These are phyloP conservation scores for Psilopogon haemacephalus DNA, from an alignment of 2,113 vertebrate genomes.

Conservation along the genomic window DNA sequence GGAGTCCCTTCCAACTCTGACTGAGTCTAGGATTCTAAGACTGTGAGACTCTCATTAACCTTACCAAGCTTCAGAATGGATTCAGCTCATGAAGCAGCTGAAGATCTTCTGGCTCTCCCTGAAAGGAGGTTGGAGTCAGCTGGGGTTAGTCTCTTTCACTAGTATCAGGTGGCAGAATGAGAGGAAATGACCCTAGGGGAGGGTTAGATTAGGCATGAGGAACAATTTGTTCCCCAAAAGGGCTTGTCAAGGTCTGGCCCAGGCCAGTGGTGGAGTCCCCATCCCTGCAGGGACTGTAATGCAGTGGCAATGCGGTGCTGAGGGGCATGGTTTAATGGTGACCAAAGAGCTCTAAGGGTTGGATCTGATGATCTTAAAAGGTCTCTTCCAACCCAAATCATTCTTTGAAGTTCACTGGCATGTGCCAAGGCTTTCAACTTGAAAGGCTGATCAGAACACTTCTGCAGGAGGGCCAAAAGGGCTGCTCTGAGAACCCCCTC, in stretches of 20 bases:
- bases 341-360: not conserved
- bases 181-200: not conserved
- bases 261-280: not conserved
- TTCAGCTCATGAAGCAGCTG: not conserved
- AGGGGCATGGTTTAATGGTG: not conserved
- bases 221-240: not conserved
- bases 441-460: not conserved
- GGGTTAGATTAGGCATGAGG: not conserved
- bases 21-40: no score
- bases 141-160: not conserved
- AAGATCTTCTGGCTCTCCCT: not conserved
- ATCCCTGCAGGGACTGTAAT: not conserved
- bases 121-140: not conserved
- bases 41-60: not conserved
- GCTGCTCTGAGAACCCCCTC: not conserved
- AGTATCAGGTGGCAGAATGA: no score
- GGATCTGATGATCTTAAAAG: not conserved
- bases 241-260: not conserved
- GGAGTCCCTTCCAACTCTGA: no score
- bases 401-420: not conserved
- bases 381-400: not conserved
- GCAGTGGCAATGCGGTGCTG: not conserved
- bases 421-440: not conserved
- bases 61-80: not conserved
- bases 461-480: not conserved